These are phyloP conservation scores for Mesoclemmys tuberculata DNA, from an alignment of 2,113 vertebrate species.

Conservation along the genomic window DNA sequence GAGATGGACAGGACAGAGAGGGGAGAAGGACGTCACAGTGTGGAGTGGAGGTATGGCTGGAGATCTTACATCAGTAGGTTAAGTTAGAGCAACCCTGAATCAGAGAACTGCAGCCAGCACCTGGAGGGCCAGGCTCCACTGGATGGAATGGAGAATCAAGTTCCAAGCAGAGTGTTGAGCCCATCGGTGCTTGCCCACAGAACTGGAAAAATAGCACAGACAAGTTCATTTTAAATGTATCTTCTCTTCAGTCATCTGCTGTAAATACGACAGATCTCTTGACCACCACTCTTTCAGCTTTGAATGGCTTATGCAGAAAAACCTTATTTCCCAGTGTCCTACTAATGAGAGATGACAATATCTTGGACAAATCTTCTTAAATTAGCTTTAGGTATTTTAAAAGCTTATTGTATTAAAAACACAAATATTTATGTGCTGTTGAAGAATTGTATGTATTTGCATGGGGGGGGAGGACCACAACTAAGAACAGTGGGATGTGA, in stretches of 20 bases:
- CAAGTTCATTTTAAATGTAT: constrained; percentile 10
- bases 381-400: not conserved
- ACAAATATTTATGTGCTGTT: not conserved
- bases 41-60: not conserved
- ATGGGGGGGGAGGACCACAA: too few species aligned
- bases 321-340: not conserved
- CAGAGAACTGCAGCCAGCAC: not conserved
- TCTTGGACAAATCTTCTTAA: not conserved
- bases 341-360: not conserved
- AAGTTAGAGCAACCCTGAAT: not conserved
- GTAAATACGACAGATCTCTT: not conserved
- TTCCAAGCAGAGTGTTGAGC: not conserved
- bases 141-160: not conserved
- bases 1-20: not conserved
- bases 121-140: not conserved
- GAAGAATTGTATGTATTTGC: not conserved
- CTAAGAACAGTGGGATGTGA: not conserved
- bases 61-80: not conserved
- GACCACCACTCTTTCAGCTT: not conserved
- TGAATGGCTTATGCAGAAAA: not conserved
- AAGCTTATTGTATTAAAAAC: not conserved
- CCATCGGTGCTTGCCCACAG: not conserved
- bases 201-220: constrained; percentile 11
- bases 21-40: not conserved
- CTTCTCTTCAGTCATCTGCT: not conserved